Conservation (phyloP, 2,888 invertebrate genomes). For the Disparrhopalites patrizii region DNA sequence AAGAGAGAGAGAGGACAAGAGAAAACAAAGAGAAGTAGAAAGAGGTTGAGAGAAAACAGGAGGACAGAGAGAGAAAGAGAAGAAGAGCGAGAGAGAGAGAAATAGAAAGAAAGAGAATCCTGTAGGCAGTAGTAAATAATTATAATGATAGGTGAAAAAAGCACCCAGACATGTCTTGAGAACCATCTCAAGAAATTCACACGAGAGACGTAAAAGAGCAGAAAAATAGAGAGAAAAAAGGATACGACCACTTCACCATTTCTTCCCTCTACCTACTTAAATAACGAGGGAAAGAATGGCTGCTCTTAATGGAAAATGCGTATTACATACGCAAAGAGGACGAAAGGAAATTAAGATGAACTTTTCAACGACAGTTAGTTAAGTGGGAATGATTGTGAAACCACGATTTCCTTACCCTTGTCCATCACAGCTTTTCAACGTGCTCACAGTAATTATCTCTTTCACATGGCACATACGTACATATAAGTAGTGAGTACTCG, state of each 20-base stretch:
- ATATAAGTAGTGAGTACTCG: no score
- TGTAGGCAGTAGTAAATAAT: no score
- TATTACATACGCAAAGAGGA: not conserved
- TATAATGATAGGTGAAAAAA: no score
- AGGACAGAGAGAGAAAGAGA: no score
- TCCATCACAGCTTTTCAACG: not conserved
- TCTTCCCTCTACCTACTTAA: not conserved
- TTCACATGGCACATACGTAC: not conserved
- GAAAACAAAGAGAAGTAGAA: no score
- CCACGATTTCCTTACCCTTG: slow-evolving; percentile 1
- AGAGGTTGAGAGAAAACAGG: not conserved
- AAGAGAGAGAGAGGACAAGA: no score
- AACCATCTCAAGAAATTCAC: slow-evolving; percentile 11
- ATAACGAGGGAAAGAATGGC: not conserved
- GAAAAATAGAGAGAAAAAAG: not conserved
- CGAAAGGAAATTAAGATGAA: not conserved
- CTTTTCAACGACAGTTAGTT: not conserved
- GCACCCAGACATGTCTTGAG: no score
- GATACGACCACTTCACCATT: not conserved
- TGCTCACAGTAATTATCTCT: not conserved
- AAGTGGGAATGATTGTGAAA: slow-evolving; percentile 8
- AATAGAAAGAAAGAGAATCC: no score
- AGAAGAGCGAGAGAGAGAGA: no score
- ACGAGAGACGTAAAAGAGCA: no score
- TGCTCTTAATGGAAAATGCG: not conserved